phyloP scores from a whole-genome alignment of 2,113 vertebrate genomes.

The Coracopsis vasa region DNA sequence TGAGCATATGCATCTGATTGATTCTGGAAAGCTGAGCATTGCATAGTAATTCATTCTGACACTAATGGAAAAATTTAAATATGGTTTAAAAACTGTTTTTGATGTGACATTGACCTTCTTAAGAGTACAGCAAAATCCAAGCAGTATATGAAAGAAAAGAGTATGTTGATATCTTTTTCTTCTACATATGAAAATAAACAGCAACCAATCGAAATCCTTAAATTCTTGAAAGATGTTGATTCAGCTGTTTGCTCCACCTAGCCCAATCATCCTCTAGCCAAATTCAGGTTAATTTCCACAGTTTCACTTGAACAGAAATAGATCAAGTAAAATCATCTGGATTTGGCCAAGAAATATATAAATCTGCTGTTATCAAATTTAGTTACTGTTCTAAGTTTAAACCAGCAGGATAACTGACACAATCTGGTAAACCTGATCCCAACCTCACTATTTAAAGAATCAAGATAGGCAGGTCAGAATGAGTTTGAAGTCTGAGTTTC shows the following conservation, averaged over 20 bases:
- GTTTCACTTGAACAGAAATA: background rate
- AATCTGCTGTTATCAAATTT: background rate
- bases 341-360: background rate
- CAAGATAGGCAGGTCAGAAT: background rate
- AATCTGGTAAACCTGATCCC: background rate
- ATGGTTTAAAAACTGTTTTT: background rate
- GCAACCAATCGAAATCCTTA: rapidly evolving
- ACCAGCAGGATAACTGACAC: background rate
- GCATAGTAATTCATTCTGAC: background rate
- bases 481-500: background rate
- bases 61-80: background rate
- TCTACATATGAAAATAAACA: background rate
- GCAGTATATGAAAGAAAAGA: background rate
- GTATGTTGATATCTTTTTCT: background rate
- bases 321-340: background rate
- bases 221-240: background rate
- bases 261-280: background rate
- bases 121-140: background rate
- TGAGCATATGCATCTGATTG: rapidly evolving
- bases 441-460: background rate
- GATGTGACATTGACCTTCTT: background rate
- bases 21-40: background rate
- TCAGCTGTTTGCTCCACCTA: background rate
- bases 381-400: background rate
- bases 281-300: background rate